A percentile compares a stretch with the other conserved stretches of the same genome.
Conservation (phyloP, 2,797 vertebrate genomes). For the Sus cebifrons region DNA sequence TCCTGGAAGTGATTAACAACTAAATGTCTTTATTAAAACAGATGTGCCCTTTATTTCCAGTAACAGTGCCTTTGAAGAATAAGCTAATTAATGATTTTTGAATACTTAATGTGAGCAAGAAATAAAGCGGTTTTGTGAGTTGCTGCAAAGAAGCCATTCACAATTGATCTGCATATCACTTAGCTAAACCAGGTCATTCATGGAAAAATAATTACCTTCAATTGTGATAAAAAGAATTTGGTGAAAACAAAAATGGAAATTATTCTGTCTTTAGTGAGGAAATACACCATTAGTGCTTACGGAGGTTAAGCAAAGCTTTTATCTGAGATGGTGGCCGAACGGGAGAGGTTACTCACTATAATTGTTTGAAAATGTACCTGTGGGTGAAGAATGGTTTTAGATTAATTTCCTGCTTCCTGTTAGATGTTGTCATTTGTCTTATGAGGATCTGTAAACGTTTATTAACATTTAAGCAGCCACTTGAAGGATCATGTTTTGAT, state of each 20-base stretch:
- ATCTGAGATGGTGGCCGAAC: not conserved
- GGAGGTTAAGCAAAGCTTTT: slow-evolving; percentile 46
- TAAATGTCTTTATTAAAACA: slow-evolving; percentile 59
- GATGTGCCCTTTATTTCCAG: slow-evolving; percentile 45
- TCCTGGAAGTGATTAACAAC: slow-evolving; percentile 38
- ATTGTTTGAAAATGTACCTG: slow-evolving; percentile 17
- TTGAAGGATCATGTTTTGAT: slow-evolving; percentile 32
- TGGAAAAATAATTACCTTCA: slow-evolving; percentile 58
- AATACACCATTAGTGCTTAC: not conserved
- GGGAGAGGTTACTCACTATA: slow-evolving; percentile 42
- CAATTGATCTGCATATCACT: slow-evolving; percentile 28
- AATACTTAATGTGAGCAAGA: slow-evolving; percentile 59
- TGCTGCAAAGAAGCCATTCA: not conserved
- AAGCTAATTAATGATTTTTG: slow-evolving; percentile 70
- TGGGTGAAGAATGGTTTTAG: slow-evolving; percentile 43
- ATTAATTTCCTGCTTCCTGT: slow-evolving; percentile 68
- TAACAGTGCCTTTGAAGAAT: slow-evolving; percentile 55
- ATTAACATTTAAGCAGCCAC: slow-evolving; percentile 63
- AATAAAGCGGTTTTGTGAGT: slow-evolving; percentile 61
- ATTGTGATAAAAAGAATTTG: slow-evolving; percentile 55
- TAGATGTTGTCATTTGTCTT: slow-evolving; percentile 63
- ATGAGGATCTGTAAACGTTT: slow-evolving; percentile 49
- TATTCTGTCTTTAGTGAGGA: slow-evolving; percentile 44
- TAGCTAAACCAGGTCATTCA: slow-evolving; percentile 63
- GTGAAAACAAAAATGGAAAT: slow-evolving; percentile 64